Evolutionary conservation across 2,797 vertebrate genomes (phyloP).

Genomic region (Chelidonichthys spinosus): DNA sequence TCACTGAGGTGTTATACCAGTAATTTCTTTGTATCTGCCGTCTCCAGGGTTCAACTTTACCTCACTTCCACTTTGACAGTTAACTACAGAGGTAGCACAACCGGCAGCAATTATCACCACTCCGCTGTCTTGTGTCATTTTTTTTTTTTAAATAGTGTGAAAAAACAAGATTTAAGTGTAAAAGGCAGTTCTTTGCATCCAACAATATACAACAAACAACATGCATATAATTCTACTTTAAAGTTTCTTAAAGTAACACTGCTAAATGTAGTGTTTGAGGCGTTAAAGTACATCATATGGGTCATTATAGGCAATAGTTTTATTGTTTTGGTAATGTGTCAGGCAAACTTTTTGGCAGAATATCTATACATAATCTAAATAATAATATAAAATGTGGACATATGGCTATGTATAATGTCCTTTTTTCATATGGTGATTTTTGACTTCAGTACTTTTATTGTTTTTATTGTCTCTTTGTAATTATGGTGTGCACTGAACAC

Average conservation of each 20-base stretch:
- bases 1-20: neutral
- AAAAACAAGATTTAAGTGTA: neutral
- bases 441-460: no score
- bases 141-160: no score
- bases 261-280: neutral
- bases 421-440: neutral
- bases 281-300: neutral
- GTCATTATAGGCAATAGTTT: neutral
- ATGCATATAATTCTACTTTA: neutral
- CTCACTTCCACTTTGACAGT: constrained; percentile 22
- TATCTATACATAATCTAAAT: neutral
- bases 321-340: neutral
- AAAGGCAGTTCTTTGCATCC: constrained; percentile 9
- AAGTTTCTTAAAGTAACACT: neutral
- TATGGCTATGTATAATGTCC: no score
- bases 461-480: no score
- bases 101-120: constrained; percentile 51
- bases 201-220: constrained; percentile 13
- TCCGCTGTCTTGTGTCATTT: neutral
- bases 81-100: constrained; percentile 34
- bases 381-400: no score
- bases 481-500: no score
- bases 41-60: neutral
- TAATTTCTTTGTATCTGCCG: neutral
- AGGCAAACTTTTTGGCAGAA: neutral